A percentile compares a stretch with the other conserved stretches of the same genome.
Conservation (phyloP, 2,797 vertebrate genomes). For the Cyclura pinguis region DNA sequence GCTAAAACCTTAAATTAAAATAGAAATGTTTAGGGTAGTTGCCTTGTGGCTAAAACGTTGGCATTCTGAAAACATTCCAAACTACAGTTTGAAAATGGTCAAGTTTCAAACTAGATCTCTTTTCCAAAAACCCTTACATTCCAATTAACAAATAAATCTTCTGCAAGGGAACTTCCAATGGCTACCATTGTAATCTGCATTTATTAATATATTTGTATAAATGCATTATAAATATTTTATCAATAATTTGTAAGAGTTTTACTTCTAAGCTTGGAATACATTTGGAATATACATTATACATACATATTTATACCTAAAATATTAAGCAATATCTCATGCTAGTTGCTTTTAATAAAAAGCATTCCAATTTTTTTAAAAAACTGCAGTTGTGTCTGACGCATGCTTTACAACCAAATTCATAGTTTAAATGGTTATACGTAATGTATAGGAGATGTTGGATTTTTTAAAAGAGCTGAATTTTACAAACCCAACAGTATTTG, state of each 20-base stretch:
- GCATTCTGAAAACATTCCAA: slow-evolving; percentile 71
- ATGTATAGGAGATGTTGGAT: slow-evolving; percentile 74
- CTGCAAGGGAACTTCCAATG: slow-evolving; percentile 75
- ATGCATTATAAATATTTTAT: slow-evolving; percentile 85
- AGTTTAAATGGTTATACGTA: slow-evolving; percentile 63
- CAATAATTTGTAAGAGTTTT: slow-evolving; percentile 81
- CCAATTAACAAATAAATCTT: slow-evolving; percentile 66
- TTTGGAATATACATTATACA: slow-evolving; percentile 84
- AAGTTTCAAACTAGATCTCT: slow-evolving; percentile 70
- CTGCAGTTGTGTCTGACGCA: slow-evolving; percentile 76
- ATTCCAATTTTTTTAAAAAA: slow-evolving; percentile 73
- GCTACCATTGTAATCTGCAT: slow-evolving; percentile 75
- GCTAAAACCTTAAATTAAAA: slow-evolving; percentile 75
- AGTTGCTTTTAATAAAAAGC: slow-evolving; percentile 83
- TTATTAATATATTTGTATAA: slow-evolving; percentile 80
- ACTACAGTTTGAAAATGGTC: slow-evolving; percentile 49
- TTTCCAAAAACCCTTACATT: slow-evolving; percentile 72
- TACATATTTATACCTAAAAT: slow-evolving; percentile 82
- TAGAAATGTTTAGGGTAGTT: slow-evolving; percentile 82
- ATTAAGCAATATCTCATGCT: slow-evolving; percentile 83
- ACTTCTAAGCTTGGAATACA: slow-evolving; percentile 83
- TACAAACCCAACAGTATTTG: slow-evolving; percentile 82
- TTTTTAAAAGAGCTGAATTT: slow-evolving; percentile 71
- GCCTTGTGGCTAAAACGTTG: slow-evolving; percentile 79
- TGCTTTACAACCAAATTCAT: slow-evolving; percentile 77